A percentile compares a stretch with the other conserved stretches of the same genome.
Conservation (phyloP, 2,888 invertebrate genomes). For the Smittia aterrima region DNA sequence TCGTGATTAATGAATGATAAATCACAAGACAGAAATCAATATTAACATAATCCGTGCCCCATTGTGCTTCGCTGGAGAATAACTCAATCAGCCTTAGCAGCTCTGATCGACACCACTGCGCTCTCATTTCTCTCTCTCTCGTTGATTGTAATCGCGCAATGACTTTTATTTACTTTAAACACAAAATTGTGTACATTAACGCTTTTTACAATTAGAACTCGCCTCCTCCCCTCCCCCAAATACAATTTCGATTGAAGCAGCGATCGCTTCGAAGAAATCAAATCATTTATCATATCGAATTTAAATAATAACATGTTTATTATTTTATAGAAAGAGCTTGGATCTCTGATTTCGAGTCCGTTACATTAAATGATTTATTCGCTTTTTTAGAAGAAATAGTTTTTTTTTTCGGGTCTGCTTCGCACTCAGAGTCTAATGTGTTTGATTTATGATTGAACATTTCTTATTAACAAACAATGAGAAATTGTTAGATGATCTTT, state of each 20-base stretch:
- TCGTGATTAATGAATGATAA: conserved; percentile 42
- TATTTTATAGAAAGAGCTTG: conserved; percentile 37
- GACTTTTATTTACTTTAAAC: conserved; percentile 40
- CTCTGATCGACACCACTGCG: neutral
- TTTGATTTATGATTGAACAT: conserved; percentile 39
- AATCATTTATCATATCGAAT: conserved; percentile 39
- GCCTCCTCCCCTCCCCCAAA: neutral
- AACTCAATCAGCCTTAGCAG: conserved; percentile 25
- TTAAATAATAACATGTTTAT: conserved; percentile 41
- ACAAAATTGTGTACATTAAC: conserved; percentile 40
- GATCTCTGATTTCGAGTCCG: conserved; percentile 29
- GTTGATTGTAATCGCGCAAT: conserved; percentile 39
- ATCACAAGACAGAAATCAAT: conserved; percentile 41
- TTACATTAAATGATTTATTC: conserved; percentile 39
- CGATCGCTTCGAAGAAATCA: conserved; percentile 27
- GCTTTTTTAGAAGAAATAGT: neutral
- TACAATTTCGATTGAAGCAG: neutral
- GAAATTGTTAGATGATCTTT: conserved; percentile 40
- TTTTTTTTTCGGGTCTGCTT: conserved; percentile 22
- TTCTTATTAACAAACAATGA: conserved; percentile 38
- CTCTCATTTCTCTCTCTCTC: neutral
- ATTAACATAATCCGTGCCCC: conserved; percentile 40
- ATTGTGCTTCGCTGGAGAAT: neutral
- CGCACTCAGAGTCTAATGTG: conserved; percentile 27
- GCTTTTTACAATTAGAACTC: conserved; percentile 40